These are phyloP conservation scores for Zaprionus lineosus DNA, from an alignment of 2,888 invertebrate genomes.

Conservation along the genomic window DNA sequence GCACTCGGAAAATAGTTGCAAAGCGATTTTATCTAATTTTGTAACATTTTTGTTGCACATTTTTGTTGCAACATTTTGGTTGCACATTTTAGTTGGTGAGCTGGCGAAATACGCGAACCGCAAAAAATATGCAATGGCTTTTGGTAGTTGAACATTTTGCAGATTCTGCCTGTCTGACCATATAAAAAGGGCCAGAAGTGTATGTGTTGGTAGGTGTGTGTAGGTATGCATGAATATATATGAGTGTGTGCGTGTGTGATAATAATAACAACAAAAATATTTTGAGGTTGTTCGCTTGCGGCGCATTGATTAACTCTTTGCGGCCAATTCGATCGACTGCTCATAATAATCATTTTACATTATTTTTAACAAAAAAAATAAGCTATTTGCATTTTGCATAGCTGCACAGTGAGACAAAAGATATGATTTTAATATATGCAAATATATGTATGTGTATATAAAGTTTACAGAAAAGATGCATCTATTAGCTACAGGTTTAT, in stretches of 20 bases:
- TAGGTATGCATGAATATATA: constrained; percentile 1
- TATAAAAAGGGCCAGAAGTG: no score
- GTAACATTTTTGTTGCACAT: constrained; percentile 27
- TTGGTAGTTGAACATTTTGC: constrained; percentile 30
- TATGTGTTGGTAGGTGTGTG: background rate
- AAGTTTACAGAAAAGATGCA: background rate
- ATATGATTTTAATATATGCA: background rate
- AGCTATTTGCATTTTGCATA: constrained; percentile 43
- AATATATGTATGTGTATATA: background rate
- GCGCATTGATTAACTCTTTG: constrained; percentile 69
- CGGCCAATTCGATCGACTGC: constrained; percentile 25
- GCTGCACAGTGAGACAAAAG: constrained; percentile 12
- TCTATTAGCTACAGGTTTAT: no score
- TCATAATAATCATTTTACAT: constrained; percentile 43
- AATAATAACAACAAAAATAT: constrained; percentile 32
- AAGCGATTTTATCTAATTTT: constrained; percentile 57
- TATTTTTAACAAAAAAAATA: constrained; percentile 42
- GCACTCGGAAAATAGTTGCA: constrained; percentile 24
- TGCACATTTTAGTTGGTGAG: constrained; percentile 37
- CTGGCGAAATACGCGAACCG: constrained; percentile 37
- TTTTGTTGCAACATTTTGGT: no score
- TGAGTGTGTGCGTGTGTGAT: constrained; percentile 2
- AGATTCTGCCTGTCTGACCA: constrained; percentile 37
- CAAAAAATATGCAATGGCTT: constrained; percentile 39
- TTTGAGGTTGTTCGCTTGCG: constrained; percentile 46